Percentiles rank a stretch among this genome's conserved stretches.
phyloP scores from a whole-genome alignment of 2,113 vertebrate species.

The Chaenogobius annularis region DNA sequence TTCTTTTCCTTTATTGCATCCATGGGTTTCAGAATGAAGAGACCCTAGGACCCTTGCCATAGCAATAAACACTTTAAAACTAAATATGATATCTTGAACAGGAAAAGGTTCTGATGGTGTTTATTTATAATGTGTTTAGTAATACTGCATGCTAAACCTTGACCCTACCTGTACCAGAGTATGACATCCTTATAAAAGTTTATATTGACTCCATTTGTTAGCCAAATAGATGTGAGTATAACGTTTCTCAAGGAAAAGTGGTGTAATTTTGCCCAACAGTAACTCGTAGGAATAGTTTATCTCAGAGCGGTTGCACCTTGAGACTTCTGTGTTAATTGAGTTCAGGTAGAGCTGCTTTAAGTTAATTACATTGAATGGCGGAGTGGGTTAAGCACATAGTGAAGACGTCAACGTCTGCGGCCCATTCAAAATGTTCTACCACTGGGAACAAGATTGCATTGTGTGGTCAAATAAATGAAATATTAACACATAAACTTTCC shows the following conservation, averaged over 20 bases:
- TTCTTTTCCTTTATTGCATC: too few species aligned
- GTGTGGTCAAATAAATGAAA: neutral
- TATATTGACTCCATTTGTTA: neutral
- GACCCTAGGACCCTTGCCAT: too few species aligned
- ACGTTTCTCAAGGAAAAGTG: neutral
- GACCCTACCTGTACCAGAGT: too few species aligned
- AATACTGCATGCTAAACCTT: too few species aligned
- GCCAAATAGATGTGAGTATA: neutral
- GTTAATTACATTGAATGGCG: conserved; percentile 25
- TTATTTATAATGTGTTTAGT: too few species aligned
- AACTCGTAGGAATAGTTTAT: conserved; percentile 9
- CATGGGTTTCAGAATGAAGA: too few species aligned
- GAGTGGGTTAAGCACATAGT: conserved; percentile 9
- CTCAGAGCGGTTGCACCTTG: conserved; percentile 21
- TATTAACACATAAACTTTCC: neutral
- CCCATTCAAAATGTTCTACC: neutral
- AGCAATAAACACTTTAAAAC: too few species aligned
- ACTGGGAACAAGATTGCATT: neutral
- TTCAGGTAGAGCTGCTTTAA: conserved; percentile 18
- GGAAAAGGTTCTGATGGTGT: too few species aligned
- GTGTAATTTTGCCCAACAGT: neutral
- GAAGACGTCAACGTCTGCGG: conserved; percentile 2
- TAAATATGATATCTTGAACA: too few species aligned
- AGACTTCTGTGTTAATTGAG: conserved; percentile 33
- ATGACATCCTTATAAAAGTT: too few species aligned